Evolutionary conservation across 2,797 vertebrate species (phyloP).

Genomic region (Aeoliscus strigatus): DNA sequence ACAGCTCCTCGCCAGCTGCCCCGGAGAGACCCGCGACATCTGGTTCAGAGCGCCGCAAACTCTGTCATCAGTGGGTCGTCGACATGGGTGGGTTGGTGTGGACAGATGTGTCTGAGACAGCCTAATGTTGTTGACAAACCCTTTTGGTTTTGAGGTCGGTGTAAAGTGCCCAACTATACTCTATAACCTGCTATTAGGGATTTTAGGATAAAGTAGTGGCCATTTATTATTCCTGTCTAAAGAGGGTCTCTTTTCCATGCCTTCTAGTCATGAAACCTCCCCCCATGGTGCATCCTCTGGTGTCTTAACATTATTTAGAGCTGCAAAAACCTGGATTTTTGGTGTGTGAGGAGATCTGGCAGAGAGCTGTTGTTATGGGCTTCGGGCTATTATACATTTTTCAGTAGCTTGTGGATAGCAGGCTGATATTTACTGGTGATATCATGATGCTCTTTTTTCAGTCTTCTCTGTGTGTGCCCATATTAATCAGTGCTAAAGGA

Average conservation of each 20-base stretch:
- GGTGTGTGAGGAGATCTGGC: no score
- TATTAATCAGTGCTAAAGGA: no score
- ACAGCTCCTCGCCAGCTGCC: slow-evolving; percentile 7
- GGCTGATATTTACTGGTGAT: no score
- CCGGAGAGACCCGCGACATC: slow-evolving; percentile 37
- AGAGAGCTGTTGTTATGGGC: no score
- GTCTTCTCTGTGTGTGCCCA: no score
- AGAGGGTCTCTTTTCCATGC: slow-evolving; percentile 13
- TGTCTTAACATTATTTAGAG: no score
- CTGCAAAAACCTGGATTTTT: no score
- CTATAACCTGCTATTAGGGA: not conserved
- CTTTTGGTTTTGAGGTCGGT: slow-evolving; percentile 33
- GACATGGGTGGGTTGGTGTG: slow-evolving; percentile 15
- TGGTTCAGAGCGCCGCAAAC: slow-evolving; percentile 17
- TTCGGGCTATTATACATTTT: no score
- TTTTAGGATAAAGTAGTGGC: slow-evolving; percentile 22
- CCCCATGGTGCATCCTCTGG: no score
- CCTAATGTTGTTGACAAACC: slow-evolving; percentile 29
- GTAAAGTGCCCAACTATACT: slow-evolving; percentile 7
- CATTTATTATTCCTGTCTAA: slow-evolving; percentile 10
- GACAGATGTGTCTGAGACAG: slow-evolving; percentile 24
- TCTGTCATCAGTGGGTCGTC: slow-evolving; percentile 24
- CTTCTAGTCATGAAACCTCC: slow-evolving; percentile 13
- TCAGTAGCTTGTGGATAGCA: no score
- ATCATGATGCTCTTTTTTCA: no score